Conservation (phyloP, 2,797 vertebrate genomes). For the Clamator glandarius region DNA sequence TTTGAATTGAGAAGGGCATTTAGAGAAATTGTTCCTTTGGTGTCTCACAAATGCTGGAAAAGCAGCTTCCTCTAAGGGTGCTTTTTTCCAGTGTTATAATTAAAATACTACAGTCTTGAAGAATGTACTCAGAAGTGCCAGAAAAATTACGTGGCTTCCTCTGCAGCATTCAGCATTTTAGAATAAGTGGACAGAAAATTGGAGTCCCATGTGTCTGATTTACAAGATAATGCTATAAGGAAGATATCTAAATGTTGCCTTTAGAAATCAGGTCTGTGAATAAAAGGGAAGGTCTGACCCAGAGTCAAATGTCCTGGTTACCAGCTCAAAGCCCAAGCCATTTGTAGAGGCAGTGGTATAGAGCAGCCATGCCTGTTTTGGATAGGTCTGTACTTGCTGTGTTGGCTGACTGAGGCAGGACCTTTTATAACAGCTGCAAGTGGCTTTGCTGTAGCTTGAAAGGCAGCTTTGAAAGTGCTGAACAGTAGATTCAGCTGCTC, state of each 20-base stretch:
- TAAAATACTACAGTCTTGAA: constrained; percentile 53
- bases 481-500: rapidly evolving
- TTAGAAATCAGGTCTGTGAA: not conserved
- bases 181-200: not conserved
- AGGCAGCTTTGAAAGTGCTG: not conserved
- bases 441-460: not conserved
- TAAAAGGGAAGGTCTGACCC: not conserved
- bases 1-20: not conserved
- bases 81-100: constrained; percentile 26
- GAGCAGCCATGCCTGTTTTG: not conserved
- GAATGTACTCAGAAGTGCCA: constrained; percentile 23
- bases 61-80: constrained; percentile 16
- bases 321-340: not conserved
- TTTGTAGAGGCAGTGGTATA: not conserved
- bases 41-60: constrained; percentile 8
- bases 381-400: not conserved
- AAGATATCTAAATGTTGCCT: not conserved
- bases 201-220: not conserved
- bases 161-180: constrained; percentile 13
- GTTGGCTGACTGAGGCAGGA: not conserved
- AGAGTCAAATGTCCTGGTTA: not conserved
- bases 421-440: not conserved
- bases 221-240: not conserved
- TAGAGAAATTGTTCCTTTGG: constrained; percentile 19
- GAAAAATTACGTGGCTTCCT: constrained; percentile 14